Conservation (phyloP, 2,888 invertebrate species). For the Drosophila paranaensis region DNA sequence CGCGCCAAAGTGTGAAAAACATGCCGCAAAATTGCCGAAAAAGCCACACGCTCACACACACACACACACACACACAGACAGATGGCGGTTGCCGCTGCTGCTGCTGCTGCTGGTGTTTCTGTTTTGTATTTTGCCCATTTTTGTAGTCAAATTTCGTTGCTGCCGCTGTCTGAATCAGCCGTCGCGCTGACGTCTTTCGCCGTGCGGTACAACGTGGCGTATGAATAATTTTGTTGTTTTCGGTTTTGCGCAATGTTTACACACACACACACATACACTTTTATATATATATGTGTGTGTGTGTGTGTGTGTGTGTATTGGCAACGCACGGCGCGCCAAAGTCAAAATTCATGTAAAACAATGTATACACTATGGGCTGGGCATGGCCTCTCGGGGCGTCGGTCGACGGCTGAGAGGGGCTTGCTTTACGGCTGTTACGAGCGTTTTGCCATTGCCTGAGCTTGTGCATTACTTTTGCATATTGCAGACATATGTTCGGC, state of each 20-base stretch:
- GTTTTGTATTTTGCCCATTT: constrained; percentile 76
- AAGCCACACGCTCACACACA: constrained; percentile 58
- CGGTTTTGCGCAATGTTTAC: constrained; percentile 75
- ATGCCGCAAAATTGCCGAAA: constrained; percentile 76
- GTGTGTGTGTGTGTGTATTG: constrained; percentile 10
- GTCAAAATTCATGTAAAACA: constrained; percentile 73
- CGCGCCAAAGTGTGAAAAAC: constrained; percentile 76
- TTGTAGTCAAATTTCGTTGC: constrained; percentile 74
- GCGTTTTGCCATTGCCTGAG: constrained; percentile 46
- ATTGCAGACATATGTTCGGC: constrained; percentile 77
- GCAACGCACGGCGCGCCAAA: constrained; percentile 61
- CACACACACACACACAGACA: background rate
- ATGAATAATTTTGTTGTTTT: constrained; percentile 71
- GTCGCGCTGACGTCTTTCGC: constrained; percentile 64
- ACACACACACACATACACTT: constrained; percentile 24
- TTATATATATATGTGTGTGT: background rate
- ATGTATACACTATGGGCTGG: constrained; percentile 21
- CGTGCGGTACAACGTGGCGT: constrained; percentile 71
- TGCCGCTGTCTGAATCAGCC: constrained; percentile 69
- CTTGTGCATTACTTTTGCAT: constrained; percentile 78
- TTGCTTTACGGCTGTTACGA: constrained; percentile 42
- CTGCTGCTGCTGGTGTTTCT: constrained; percentile 39
- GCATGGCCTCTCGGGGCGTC: background rate
- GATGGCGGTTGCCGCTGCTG: constrained; percentile 11
- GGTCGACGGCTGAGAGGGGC: background rate